Percentiles rank a stretch among this genome's conserved stretches.
Conservation (phyloP, 1,140 invertebrate genomes). For the Zaprionus davidi region DNA sequence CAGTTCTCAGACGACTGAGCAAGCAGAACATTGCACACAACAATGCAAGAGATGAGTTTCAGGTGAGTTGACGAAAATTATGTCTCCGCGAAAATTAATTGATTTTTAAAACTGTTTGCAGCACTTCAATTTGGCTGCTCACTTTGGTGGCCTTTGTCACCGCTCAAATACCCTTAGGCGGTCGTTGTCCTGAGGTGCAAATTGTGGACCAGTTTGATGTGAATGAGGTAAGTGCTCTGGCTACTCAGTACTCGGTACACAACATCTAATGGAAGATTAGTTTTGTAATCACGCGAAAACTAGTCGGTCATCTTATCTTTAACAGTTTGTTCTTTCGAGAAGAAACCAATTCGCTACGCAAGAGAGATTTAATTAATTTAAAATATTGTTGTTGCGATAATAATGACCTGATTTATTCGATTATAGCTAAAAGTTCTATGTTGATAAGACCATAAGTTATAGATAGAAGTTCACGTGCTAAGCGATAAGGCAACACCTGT, state of each 20-base stretch:
- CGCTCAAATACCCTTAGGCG: constrained; percentile 88
- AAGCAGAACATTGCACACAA: neutral
- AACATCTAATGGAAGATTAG: neutral
- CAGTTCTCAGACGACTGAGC: constrained; percentile 50
- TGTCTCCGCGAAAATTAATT: neutral
- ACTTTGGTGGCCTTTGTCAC: constrained; percentile 40
- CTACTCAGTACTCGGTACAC: neutral
- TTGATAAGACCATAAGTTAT: neutral
- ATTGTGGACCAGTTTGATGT: constrained; percentile 87
- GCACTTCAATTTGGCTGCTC: constrained; percentile 41
- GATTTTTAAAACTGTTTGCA: constrained; percentile 19
- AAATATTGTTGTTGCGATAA: neutral
- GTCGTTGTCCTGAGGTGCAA: constrained; percentile 87
- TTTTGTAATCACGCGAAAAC: neutral
- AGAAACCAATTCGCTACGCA: neutral
- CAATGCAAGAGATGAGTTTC: constrained; percentile 16
- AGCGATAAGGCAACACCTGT: neutral
- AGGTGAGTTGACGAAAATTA: constrained; percentile 26
- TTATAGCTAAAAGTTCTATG: neutral
- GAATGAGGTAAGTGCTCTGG: constrained; percentile 84
- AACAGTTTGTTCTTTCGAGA: neutral
- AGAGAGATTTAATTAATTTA: neutral
- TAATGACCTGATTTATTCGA: neutral
- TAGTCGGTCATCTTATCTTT: neutral
- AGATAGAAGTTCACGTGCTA: neutral